Evolutionary conservation across 2,888 invertebrate genomes (phyloP).

Genomic region (Idaea aversata): DNA sequence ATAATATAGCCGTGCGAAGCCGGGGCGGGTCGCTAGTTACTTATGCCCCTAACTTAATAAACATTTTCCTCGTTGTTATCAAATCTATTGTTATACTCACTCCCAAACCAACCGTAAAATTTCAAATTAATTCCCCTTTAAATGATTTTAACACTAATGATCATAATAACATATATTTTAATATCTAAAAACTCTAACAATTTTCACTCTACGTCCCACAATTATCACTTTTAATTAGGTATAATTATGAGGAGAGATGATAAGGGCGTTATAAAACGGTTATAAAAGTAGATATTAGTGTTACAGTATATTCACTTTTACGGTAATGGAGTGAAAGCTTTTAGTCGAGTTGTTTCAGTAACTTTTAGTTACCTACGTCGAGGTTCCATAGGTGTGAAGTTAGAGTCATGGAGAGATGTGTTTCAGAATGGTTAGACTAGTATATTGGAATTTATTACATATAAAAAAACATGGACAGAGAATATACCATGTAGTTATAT

Average conservation of each 20-base stretch:
- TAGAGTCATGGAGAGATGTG: neutral
- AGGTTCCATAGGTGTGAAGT: neutral
- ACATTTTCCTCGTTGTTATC: too few relatives aligned
- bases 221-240: slow-evolving; percentile 27
- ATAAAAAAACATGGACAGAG: too few relatives aligned
- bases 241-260: slow-evolving; percentile 27
- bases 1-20: too few relatives aligned
- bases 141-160: neutral
- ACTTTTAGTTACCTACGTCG: slow-evolving; percentile 1
- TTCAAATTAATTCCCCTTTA: neutral
- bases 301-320: slow-evolving; percentile 30
- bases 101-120: neutral
- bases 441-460: neutral
- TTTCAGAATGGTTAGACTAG: neutral
- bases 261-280: slow-evolving; percentile 6
- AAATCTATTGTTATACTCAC: neutral
- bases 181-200: neutral
- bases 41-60: too few relatives aligned
- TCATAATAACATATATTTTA: neutral
- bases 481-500: too few relatives aligned
- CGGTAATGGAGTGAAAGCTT: slow-evolving; percentile 28
- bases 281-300: slow-evolving; percentile 30
- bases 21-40: too few relatives aligned
- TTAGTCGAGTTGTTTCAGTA: slow-evolving; percentile 4
- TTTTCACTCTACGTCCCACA: slow-evolving; percentile 9